Conservation (phyloP, 1,140 invertebrate species). For the Polyergus mexicanus region DNA sequence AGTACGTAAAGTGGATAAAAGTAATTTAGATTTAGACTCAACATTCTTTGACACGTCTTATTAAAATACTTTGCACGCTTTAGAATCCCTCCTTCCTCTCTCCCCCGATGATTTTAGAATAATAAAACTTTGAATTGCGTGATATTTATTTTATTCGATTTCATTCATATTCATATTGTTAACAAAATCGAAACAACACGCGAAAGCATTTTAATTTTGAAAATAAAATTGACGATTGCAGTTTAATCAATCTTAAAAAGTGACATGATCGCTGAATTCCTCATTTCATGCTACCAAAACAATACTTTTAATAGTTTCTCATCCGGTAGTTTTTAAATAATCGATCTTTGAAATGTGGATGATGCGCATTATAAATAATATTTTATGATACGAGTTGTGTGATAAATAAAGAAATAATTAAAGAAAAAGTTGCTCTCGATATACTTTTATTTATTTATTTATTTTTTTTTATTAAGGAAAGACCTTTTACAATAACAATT, state of each 20-base stretch:
- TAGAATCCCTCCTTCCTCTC: background rate
- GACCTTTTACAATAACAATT: slow-evolving; percentile 25
- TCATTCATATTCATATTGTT: background rate
- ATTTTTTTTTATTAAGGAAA: background rate
- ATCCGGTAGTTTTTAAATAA: too few relatives aligned
- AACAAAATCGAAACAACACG: background rate
- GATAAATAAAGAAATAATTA: background rate
- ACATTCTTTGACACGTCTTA: background rate
- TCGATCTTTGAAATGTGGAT: too few relatives aligned
- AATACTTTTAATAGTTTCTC: too few relatives aligned
- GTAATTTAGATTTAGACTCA: background rate
- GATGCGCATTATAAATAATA: too few relatives aligned
- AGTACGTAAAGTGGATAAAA: background rate
- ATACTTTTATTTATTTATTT: background rate
- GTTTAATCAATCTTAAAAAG: too few relatives aligned
- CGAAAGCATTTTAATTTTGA: background rate
- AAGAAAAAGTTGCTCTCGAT: background rate
- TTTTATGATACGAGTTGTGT: background rate
- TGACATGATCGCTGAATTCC: too few relatives aligned
- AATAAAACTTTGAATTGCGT: slow-evolving; percentile 8
- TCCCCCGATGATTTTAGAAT: background rate
- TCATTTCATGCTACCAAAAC: too few relatives aligned
- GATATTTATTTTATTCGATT: slow-evolving; percentile 4
- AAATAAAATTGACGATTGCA: too few relatives aligned
- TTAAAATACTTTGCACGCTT: background rate